Conservation (phyloP, 2,113 vertebrate species). For the Marmota monax region DNA sequence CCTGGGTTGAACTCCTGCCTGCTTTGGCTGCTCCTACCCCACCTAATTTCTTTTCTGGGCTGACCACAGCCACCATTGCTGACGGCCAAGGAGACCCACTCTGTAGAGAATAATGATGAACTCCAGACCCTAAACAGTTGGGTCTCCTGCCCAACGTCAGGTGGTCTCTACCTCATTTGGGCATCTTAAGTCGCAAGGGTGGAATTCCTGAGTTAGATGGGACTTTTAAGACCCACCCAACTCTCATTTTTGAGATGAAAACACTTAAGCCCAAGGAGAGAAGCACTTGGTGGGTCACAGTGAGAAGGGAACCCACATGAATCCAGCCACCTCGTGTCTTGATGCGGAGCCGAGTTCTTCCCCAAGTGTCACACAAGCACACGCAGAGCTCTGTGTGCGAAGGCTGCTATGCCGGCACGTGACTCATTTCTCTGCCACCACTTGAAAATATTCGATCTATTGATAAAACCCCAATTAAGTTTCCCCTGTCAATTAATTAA, state of each 20-base stretch:
- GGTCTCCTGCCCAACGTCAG: fast-evolving
- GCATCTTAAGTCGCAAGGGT: not conserved
- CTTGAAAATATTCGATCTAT: constrained; percentile 62
- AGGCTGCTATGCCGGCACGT: not conserved
- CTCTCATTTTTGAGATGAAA: not conserved
- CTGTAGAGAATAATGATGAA: not conserved
- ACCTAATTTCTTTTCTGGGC: not conserved
- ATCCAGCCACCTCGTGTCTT: not conserved
- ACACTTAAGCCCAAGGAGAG: fast-evolving
- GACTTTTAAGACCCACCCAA: not conserved
- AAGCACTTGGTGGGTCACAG: fast-evolving
- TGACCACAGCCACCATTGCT: fast-evolving
- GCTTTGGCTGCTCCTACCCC: too few species aligned
- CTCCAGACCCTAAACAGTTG: too few species aligned
- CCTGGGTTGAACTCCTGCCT: too few species aligned
- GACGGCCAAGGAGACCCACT: too few species aligned
- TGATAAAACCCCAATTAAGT: constrained; percentile 80
- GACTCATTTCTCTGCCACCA: constrained; percentile 28
- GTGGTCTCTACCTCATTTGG: fast-evolving
- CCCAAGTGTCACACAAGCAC: fast-evolving
- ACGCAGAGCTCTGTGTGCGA: not conserved
- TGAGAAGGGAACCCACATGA: not conserved
- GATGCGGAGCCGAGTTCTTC: too few species aligned
- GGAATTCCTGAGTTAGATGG: not conserved
- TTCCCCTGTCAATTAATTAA: constrained; percentile 86